These are phyloP conservation scores for Kryptolebias ocellatus DNA, from an alignment of 2,797 vertebrate genomes.

Conservation along the genomic window DNA sequence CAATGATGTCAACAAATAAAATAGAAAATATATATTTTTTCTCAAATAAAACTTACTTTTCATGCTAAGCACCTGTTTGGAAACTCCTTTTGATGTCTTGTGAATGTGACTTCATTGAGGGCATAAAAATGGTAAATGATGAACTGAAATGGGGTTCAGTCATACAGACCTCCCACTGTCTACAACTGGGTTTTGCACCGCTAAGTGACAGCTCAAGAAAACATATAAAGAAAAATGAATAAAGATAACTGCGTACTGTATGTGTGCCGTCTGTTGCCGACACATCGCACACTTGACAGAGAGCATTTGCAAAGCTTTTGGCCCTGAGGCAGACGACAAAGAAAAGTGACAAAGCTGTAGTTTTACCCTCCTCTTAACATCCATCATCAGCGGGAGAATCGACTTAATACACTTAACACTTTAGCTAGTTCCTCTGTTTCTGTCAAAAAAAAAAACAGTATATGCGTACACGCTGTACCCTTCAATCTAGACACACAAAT, in stretches of 20 bases:
- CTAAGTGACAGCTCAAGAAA: constrained; percentile 46
- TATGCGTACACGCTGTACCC: constrained; percentile 3
- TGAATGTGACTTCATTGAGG: background rate
- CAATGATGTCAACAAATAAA: no score
- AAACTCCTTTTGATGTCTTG: background rate
- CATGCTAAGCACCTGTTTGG: no score
- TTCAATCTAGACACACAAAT: background rate
- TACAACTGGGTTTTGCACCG: constrained; percentile 18
- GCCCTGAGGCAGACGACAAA: constrained; percentile 29
- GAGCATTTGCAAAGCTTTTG: constrained; percentile 40
- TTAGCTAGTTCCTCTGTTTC: constrained; percentile 24
- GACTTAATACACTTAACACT: constrained; percentile 21
- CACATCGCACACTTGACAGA: constrained; percentile 31
- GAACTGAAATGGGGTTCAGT: constrained; percentile 22
- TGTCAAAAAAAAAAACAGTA: constrained; percentile 10
- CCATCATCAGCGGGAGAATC: constrained; percentile 27
- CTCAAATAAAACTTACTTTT: no score
- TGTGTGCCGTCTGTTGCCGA: constrained; percentile 7
- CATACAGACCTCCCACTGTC: constrained; percentile 29
- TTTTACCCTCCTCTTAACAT: constrained; percentile 26
- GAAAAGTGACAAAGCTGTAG: constrained; percentile 38
- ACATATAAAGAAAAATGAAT: constrained; percentile 32
- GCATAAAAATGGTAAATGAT: constrained; percentile 13
- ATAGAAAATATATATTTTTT: no score
- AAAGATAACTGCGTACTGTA: constrained; percentile 26